Conservation (phyloP, 2,888 invertebrate species). For the Chrysolina oricalcia region DNA sequence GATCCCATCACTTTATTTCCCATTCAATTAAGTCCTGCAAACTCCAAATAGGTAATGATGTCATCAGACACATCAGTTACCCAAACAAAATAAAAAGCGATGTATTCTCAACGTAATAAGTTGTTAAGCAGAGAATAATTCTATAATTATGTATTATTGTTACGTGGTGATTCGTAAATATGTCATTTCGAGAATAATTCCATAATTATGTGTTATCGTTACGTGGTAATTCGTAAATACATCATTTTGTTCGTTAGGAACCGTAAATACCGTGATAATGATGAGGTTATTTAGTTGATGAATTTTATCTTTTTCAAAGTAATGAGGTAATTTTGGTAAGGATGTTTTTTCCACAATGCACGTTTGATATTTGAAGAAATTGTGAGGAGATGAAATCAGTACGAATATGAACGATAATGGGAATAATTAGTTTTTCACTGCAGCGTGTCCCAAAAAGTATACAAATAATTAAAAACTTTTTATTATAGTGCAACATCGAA, state of each 20-base stretch:
- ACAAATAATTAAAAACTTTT: too few species aligned
- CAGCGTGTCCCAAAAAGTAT: too few species aligned
- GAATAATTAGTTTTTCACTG: too few species aligned
- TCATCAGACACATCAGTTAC: not conserved
- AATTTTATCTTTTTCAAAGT: constrained; percentile 33
- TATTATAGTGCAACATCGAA: too few species aligned
- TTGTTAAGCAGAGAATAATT: constrained; percentile 33
- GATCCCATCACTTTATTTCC: too few species aligned
- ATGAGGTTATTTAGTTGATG: constrained; percentile 34
- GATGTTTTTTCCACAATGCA: not conserved
- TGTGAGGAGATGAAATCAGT: not conserved
- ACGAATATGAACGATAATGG: not conserved
- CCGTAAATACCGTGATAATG: constrained; percentile 34
- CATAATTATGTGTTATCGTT: constrained; percentile 36
- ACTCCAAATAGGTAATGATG: not conserved
- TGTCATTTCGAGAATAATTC: constrained; percentile 32
- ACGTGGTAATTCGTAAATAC: constrained; percentile 32
- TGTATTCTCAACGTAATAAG: not conserved
- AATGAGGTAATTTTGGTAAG: constrained; percentile 32
- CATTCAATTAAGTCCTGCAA: not conserved
- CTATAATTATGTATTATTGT: constrained; percentile 33
- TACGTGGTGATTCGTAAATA: constrained; percentile 32
- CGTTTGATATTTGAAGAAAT: not conserved
- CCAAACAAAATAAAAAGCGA: not conserved
- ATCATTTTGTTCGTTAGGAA: constrained; percentile 29